Evolutionary conservation across 2,888 invertebrate genomes (phyloP).

Genomic region (Gymnosoma rotundatum): DNA sequence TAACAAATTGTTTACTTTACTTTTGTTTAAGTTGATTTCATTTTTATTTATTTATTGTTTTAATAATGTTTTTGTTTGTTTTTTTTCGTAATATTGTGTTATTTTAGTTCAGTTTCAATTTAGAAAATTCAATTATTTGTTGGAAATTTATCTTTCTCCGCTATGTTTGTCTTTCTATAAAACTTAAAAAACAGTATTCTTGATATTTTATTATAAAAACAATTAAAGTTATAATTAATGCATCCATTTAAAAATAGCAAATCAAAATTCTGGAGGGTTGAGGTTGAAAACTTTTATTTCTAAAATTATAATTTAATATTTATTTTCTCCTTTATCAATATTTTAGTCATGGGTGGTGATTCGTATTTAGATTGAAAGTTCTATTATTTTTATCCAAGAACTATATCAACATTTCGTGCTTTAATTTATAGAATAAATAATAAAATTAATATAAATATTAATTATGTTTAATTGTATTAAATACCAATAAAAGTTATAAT

Average conservation of each 20-base stretch:
- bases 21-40: constrained; percentile 27
- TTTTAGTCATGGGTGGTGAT: neutral
- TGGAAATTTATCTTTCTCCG: constrained; percentile 30
- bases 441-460: constrained; percentile 1
- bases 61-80: constrained; percentile 28
- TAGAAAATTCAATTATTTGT: constrained; percentile 54
- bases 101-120: constrained; percentile 56
- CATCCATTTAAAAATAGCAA: neutral
- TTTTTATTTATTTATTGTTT: constrained; percentile 14
- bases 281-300: constrained; percentile 18
- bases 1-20: constrained; percentile 5
- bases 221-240: neutral
- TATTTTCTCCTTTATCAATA: constrained; percentile 2
- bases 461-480: constrained; percentile 32
- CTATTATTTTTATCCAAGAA: neutral
- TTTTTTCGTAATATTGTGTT: constrained; percentile 39
- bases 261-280: constrained; percentile 10
- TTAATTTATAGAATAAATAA: constrained; percentile 34
- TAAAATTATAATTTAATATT: neutral
- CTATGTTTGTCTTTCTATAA: constrained; percentile 32
- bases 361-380: constrained; percentile 14
- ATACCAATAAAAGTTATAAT: constrained; percentile 38
- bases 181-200: constrained; percentile 62
- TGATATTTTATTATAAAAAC: constrained; percentile 40
- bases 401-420: constrained; percentile 12